Base-by-base conservation (phyloP, 2,797 vertebrate species). In the Smutsia gigantea region DNA sequence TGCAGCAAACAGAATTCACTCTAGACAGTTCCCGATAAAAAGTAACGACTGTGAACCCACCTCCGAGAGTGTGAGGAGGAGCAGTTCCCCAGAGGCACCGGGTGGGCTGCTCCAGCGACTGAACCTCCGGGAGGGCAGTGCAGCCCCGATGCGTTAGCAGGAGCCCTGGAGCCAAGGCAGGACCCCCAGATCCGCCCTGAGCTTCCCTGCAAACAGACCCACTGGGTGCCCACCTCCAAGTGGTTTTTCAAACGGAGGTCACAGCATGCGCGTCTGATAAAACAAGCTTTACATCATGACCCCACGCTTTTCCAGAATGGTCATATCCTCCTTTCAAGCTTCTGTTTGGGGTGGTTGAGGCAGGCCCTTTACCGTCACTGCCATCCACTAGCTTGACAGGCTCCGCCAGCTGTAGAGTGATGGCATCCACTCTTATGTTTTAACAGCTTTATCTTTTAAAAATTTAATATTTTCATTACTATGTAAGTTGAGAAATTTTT, bases 111-210 rank as follows among this genome's bases (percentile, higher is more conserved):
- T 61, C 25, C 7, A 34, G 34, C 2, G 53, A 23, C 55, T 21
- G 53, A 34, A 27, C 25, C 29, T 15, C 18, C 13, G 57, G 2
- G 7, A 42, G 69, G 87, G 1, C 19, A 19, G 5, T 17, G 46
- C 46, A 46, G 46, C 46, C 46, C 46, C 46, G 46, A 10, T 46
- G 46, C 46, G 2, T 46, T 46, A 46, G 46, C 46, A 46, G 46
- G 46, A 2, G 46, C 10, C 10, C 46, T 46, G 46, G 46, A 46
- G 46, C 46, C 46, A 5, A 2, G 2, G 14, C 10, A 31, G 29
- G 34, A 64, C 1, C 3, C 2, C 2, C 23, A 55, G 19, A 18
- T 3, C 3, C 31, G 1, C 10, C 23, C 5, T 3, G 34, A 18
- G 21, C 23, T 1, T 77, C 25, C 29, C 31, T 75, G 19, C 51